These are phyloP conservation scores for Sanderia malayensis DNA, from an alignment of 30 jellyfish, hydroid and myxozoan species.

Conservation along the genomic window DNA sequence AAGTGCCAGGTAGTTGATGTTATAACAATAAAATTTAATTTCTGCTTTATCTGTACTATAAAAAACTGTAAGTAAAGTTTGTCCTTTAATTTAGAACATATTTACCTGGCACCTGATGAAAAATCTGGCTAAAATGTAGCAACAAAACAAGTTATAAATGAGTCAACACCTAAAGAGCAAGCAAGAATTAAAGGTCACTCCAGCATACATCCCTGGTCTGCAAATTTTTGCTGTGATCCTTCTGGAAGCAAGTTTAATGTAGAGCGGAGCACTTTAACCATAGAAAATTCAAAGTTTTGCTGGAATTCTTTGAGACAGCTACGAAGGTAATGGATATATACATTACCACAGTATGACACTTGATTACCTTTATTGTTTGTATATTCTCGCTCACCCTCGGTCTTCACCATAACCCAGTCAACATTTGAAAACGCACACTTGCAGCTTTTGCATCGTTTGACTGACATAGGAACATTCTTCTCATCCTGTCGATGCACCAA, in stretches of 20 bases:
- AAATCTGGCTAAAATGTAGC: too few relatives aligned
- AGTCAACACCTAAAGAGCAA: too few relatives aligned
- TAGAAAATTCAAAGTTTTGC: conserved; percentile 2
- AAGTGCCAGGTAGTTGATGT: too few relatives aligned
- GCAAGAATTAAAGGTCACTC: too few relatives aligned
- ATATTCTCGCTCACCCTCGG: conserved; percentile 1
- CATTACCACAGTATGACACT: not conserved
- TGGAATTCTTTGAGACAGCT: conserved; percentile 2
- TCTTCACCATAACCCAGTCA: conserved; percentile 9
- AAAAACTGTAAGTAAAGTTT: too few relatives aligned
- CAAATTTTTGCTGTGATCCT: not conserved
- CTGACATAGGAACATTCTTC: not conserved
- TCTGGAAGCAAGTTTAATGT: not conserved
- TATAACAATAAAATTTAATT: too few relatives aligned
- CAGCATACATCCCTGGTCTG: not conserved
- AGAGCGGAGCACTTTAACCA: not conserved
- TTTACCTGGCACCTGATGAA: too few relatives aligned
- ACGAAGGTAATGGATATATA: not conserved
- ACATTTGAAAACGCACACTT: not conserved
- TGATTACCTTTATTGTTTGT: not conserved
- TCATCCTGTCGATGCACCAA: conserved; percentile 11
- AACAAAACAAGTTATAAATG: too few relatives aligned
- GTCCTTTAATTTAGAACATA: too few relatives aligned
- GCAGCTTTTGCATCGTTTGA: conserved; percentile 10
- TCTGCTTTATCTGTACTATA: too few relatives aligned